Evolutionary conservation across 2,113 vertebrate species (phyloP), one percentile per base, ranked within the genome.

Genomic region (Acrocephalus kingi): DNA sequence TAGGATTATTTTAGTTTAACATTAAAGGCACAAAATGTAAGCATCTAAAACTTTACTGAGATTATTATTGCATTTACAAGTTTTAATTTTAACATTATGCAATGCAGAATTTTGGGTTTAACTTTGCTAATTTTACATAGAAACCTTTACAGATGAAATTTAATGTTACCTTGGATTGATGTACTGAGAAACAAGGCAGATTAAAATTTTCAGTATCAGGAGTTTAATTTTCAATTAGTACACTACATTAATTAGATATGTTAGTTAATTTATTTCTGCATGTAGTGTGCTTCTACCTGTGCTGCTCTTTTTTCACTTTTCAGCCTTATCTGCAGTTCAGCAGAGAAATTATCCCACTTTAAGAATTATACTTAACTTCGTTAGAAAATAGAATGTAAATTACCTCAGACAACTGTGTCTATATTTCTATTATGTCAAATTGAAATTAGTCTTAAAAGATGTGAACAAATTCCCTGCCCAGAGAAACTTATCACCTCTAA

Each of bases 161-260:
- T 84, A 85, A 52, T 81, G 37, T 58, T 94, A 49, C 64, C 68
- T 51, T 7, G 1, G 52, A 87, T 93, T 89, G 37, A 89, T 45
- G 27, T n/a, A 45, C 39, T 71, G 56, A 90, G 45, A 93, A 97
- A 46, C 10, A 64, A 91, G 15, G 15, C 66, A 74, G 31, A 49
- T 91, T 82, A 22, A 89, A 97, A 87, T 89, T 93, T 94, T 45
- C 10, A 68, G 23, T 63, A 93, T 6, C 31, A 79, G 19, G 45
- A 22, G 16, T 73, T 96, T 49, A 93, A 49, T 96, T 94, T 97
- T 97, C 73, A 97, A 67, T 95, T 97, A 89, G 46, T 88, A 83
- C 46, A 45, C 87, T 67, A 25, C 35, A 51, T 25, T 93, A 96
- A 94, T 94, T 97, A 93, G 18, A 41, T 72, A 74, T 4, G 6